phyloP scores from a whole-genome alignment of 2,888 invertebrate genomes.

The Griposia aprilina region DNA sequence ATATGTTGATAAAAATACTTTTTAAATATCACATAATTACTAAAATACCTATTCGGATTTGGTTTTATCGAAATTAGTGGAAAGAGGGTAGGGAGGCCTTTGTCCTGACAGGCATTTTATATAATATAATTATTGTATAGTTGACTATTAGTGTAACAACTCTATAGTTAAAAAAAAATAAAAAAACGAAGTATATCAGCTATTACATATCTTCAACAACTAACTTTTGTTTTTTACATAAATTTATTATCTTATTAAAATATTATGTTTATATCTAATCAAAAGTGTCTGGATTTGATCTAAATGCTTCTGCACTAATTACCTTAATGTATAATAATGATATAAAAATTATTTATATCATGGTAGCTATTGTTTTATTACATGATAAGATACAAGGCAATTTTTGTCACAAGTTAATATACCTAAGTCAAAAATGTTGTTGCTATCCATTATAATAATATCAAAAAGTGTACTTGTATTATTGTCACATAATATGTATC shows the following conservation, averaged over 20 bases:
- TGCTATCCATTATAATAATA: not conserved
- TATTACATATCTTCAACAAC: not conserved
- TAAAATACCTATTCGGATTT: not conserved
- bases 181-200: too few relatives aligned
- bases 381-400: constrained; percentile 38
- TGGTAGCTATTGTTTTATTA: constrained; percentile 5
- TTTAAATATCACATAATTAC: not conserved
- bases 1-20: not conserved
- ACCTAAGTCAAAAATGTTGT: not conserved
- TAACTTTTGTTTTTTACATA: not conserved
- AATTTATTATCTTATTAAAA: not conserved
- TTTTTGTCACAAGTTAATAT: not conserved
- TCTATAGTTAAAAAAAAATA: too few relatives aligned
- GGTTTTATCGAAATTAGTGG: not conserved
- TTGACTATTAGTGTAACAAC: too few relatives aligned
- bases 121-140: too few relatives aligned
- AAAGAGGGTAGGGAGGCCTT: too few relatives aligned
- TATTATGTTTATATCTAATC: constrained; percentile 7
- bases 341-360: not conserved
- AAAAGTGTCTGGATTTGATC: not conserved
- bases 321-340: not conserved
- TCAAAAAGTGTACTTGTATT: not conserved
- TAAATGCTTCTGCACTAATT: not conserved
- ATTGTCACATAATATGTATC: too few relatives aligned
- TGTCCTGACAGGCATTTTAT: too few relatives aligned